phyloP scores from a whole-genome alignment of 2,797 vertebrate species.

The Thalassophryne amazonica region DNA sequence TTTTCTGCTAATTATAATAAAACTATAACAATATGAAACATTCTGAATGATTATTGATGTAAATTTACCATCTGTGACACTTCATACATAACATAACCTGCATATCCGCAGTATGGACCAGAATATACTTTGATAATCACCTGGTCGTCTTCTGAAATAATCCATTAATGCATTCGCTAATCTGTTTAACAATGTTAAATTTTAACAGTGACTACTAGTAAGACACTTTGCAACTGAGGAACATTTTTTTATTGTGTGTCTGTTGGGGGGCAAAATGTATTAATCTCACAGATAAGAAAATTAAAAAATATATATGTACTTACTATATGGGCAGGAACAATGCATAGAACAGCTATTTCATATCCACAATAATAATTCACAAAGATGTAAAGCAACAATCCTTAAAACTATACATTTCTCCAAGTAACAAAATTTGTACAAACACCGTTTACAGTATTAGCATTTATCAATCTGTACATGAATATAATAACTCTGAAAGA shows the following conservation, averaged over 20 bases:
- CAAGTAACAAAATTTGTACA: background rate
- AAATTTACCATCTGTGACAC: background rate
- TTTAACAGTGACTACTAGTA: too few relatives aligned
- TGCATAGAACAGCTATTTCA: background rate
- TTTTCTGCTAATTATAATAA: conserved; percentile 7
- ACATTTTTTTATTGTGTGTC: too few relatives aligned
- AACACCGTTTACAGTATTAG: background rate
- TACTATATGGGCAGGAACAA: background rate
- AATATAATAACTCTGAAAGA: background rate
- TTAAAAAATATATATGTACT: too few relatives aligned
- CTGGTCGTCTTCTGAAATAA: background rate
- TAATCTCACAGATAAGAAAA: too few relatives aligned
- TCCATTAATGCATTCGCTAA: too few relatives aligned
- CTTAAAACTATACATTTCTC: background rate
- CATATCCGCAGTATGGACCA: too few relatives aligned
- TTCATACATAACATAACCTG: background rate
- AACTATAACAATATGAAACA: background rate
- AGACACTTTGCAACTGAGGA: too few relatives aligned
- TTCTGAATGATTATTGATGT: background rate
- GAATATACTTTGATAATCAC: background rate
- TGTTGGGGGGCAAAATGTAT: too few relatives aligned
- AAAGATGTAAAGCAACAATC: background rate
- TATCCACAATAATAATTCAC: background rate
- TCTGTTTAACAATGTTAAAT: too few relatives aligned
- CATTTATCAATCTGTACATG: background rate